phyloP scores from a whole-genome alignment of 92 coral and sea anemone species.

The Porites rus region DNA sequence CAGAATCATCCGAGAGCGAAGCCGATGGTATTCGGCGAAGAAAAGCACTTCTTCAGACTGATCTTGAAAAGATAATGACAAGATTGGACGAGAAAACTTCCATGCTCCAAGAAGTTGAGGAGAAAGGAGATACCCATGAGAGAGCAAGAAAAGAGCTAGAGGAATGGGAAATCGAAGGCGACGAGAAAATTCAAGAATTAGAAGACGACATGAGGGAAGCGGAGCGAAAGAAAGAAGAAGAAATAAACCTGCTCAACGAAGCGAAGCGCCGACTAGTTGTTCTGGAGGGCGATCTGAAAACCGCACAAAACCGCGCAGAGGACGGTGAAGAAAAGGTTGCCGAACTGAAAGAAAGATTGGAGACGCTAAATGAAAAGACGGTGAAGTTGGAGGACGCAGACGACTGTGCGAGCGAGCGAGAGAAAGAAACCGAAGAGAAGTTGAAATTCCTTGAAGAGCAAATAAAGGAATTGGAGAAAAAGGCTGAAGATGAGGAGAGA shows the following conservation, averaged over 20 bases:
- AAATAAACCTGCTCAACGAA: slow-evolving; percentile 61
- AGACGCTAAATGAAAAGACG: slow-evolving; percentile 51
- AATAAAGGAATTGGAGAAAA: slow-evolving; percentile 63
- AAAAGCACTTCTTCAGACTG: slow-evolving; percentile 51
- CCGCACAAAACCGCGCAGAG: slow-evolving; percentile 56
- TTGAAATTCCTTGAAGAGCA: slow-evolving; percentile 71
- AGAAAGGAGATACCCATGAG: slow-evolving; percentile 75
- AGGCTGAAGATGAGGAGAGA: slow-evolving; percentile 83
- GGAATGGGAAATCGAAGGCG: slow-evolving; percentile 85
- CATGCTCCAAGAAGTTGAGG: slow-evolving; percentile 33
- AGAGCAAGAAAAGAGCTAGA: slow-evolving; percentile 77
- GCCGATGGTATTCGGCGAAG: slow-evolving; percentile 77
- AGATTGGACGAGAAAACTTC: slow-evolving; percentile 64
- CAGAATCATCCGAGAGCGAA: slow-evolving; percentile 56
- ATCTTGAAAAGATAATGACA: slow-evolving; percentile 55
- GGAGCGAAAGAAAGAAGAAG: slow-evolving; percentile 60
- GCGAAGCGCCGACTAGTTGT: slow-evolving; percentile 75
- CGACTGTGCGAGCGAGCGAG: slow-evolving; percentile 82
- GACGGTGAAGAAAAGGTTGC: background rate
- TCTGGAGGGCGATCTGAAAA: slow-evolving; percentile 65
- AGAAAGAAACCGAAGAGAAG: slow-evolving; percentile 80
- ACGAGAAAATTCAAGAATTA: slow-evolving; percentile 71
- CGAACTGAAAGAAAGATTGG: slow-evolving; percentile 26
- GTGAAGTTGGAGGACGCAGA: slow-evolving; percentile 77
- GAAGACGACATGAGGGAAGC: slow-evolving; percentile 74